phyloP scores from a whole-genome alignment of 2,797 vertebrate genomes.

The Rhinatrema bivittatum region DNA sequence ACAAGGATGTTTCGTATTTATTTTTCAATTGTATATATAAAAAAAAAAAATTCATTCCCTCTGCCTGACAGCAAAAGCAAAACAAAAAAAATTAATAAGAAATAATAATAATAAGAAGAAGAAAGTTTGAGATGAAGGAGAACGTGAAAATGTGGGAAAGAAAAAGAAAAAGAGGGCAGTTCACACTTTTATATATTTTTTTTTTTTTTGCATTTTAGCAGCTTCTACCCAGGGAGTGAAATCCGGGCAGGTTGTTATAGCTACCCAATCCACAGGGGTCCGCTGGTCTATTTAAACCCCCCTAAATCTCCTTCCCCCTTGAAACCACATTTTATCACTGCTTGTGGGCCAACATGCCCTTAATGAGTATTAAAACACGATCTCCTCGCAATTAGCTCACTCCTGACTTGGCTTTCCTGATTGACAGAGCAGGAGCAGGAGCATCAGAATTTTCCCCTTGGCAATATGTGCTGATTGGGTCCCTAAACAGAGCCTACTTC shows the following conservation, averaged over 20 bases:
- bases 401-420: constrained; percentile 49
- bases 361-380: constrained; percentile 80
- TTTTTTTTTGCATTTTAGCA: constrained; percentile 76
- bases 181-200: constrained; percentile 67
- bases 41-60: no score
- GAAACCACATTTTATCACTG: constrained; percentile 76
- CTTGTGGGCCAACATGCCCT: constrained; percentile 71
- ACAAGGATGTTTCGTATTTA: no score
- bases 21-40: no score
- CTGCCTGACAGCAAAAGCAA: no score
- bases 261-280: constrained; percentile 81
- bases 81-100: no score
- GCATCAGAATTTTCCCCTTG: constrained; percentile 77
- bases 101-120: background rate
- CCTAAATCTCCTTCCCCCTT: constrained; percentile 58
- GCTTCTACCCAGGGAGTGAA: constrained; percentile 77
- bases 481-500: constrained; percentile 59
- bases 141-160: no score
- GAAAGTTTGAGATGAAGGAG: constrained; percentile 14
- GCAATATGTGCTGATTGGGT: constrained; percentile 79
- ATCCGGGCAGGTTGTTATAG: constrained; percentile 90
- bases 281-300: constrained; percentile 76
- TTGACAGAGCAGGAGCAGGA: constrained; percentile 52
- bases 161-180: no score
- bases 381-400: constrained; percentile 70